phyloP scores from a whole-genome alignment of 2,797 vertebrate species.

The Sebastolobus alascanus region DNA sequence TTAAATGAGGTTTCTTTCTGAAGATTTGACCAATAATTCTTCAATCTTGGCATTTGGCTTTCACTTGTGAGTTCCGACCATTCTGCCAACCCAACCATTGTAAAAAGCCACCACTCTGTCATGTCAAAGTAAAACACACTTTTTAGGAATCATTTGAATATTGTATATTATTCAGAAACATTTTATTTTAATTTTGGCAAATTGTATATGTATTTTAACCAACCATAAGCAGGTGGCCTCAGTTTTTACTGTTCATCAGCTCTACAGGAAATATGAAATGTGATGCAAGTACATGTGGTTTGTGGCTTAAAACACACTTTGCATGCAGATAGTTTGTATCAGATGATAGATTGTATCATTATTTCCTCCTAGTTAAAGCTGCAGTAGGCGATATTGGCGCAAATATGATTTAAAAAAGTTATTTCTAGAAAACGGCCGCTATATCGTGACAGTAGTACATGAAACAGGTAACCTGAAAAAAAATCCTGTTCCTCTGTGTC shows the following conservation, averaged over 20 bases:
- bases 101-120: background rate
- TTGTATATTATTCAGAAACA: background rate
- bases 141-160: background rate
- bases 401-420: too few species aligned
- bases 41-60: background rate
- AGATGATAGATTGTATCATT: conserved; percentile 35
- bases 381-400: too few species aligned
- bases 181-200: background rate
- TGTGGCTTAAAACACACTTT: background rate
- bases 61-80: background rate
- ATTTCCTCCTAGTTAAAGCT: conserved; percentile 50
- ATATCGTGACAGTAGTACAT: too few species aligned
- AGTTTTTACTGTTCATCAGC: background rate
- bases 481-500: too few species aligned
- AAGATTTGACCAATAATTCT: background rate
- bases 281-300: background rate
- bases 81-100: background rate
- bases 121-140: background rate
- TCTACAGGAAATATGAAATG: background rate
- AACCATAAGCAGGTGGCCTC: background rate
- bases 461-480: too few species aligned
- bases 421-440: too few species aligned
- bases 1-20: background rate
- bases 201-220: background rate
- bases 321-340: background rate